Base-by-base conservation (phyloP, 2,113 vertebrate species). In the Rhinogobius similis region DNA sequence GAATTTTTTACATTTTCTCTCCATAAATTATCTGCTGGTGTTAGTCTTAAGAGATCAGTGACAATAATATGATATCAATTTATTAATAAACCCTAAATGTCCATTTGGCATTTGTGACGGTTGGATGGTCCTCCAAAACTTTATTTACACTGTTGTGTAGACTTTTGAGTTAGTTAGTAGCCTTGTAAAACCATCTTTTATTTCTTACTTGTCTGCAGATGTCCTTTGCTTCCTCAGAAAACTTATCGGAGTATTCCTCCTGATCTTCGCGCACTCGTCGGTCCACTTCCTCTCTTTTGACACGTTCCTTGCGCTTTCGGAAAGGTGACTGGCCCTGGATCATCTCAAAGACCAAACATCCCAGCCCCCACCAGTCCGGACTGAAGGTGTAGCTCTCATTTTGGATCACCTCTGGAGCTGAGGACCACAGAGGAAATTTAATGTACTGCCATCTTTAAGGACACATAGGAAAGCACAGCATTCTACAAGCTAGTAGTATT, bases 291-390 rank as follows among this genome's bases (percentile, higher is more conserved):
- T 96, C 94, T 9, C 95, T 90, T 66, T 91, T 94, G 52, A 97
- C 93, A 0, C 94, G 95, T 86, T 98, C 96, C 72, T 95, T 96
- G 61, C 93, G 92, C 27, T 94, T 94, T 82, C 93, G 94, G 87
- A 98, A 98, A 0, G 96, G 96, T 3, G 95, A 95, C 77, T 95
- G 96, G 43, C 96, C 96, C 85, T 95, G 92, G 76, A 98, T 96
- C 96, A 97, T 97, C 86, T 97, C 96, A 68, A 96, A 97, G 67
- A 97, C 89, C 87, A 98, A 87, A 83, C 96, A 98, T 72, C 96
- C 96, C 39, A 97, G 93, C 10, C 96, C 96, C 96, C 96, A 98
- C 96, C 96, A 97, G 85, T 97, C 96, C 0, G 96, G 96, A 78
- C 96, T 94, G 87, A 96, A 94, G 0, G 91, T 91, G 48, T 97